Conservation (phyloP, 2,888 invertebrate species). For the Yponomeuta malinellus region DNA sequence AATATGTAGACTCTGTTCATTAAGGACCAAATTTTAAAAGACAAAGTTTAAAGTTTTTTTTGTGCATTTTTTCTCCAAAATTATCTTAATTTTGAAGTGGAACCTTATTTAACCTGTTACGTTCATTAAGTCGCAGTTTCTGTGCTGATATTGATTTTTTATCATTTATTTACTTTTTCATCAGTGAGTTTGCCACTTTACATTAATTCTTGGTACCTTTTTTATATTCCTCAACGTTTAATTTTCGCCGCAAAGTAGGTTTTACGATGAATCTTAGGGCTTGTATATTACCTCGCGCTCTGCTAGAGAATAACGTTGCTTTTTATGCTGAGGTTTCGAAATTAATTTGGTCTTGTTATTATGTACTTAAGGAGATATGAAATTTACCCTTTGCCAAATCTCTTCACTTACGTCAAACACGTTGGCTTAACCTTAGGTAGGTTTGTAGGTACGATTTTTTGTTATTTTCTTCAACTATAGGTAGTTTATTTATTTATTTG, state of each 20-base stretch:
- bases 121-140: too few relatives aligned
- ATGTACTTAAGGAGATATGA: neutral
- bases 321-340: neutral
- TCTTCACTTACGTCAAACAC: neutral
- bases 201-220: neutral
- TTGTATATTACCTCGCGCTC: neutral
- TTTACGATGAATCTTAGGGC: slow-evolving; percentile 8
- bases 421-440: too few relatives aligned
- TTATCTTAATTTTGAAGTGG: too few relatives aligned
- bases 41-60: too few relatives aligned
- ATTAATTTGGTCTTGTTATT: neutral
- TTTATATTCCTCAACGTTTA: neutral
- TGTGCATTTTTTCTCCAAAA: too few relatives aligned
- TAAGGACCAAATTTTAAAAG: too few relatives aligned
- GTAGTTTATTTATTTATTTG: too few relatives aligned
- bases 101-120: too few relatives aligned
- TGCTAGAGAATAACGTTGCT: neutral
- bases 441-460: too few relatives aligned
- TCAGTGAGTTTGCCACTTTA: neutral
- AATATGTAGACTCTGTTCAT: too few relatives aligned
- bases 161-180: neutral
- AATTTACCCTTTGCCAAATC: neutral
- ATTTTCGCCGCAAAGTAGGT: slow-evolving; percentile 1
- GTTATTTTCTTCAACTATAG: too few relatives aligned
- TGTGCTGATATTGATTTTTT: too few relatives aligned